A percentile compares a stretch with the other conserved stretches of the same genome.
phyloP scores from a whole-genome alignment of 2,888 invertebrate genomes.

The Ligdia adustata region DNA sequence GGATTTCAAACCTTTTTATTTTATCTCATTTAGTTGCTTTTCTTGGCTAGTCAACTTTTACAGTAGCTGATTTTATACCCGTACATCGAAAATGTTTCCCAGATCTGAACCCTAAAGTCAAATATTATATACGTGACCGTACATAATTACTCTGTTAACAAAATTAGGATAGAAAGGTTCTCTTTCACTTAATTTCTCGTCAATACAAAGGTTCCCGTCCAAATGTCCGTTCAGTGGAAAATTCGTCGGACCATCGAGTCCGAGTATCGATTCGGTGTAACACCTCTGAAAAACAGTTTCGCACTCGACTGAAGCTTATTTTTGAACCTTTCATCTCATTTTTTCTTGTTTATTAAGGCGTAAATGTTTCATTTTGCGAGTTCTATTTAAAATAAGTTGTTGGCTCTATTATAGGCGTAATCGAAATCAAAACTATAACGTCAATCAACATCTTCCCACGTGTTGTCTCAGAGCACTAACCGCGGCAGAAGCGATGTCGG shows the following conservation, averaged over 20 bases:
- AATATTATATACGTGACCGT: slow-evolving; percentile 55
- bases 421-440: slow-evolving; percentile 48
- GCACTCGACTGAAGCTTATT: slow-evolving; percentile 78
- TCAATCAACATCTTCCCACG: slow-evolving; percentile 66
- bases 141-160: slow-evolving; percentile 61
- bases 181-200: slow-evolving; percentile 75
- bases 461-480: slow-evolving; percentile 40
- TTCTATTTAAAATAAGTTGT: slow-evolving; percentile 5
- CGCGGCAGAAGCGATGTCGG: slow-evolving; percentile 49
- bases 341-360: slow-evolving; percentile 67
- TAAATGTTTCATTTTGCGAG: slow-evolving; percentile 52
- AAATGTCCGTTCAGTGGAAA: slow-evolving; percentile 80
- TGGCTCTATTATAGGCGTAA: neutral
- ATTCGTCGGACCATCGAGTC: slow-evolving; percentile 79
- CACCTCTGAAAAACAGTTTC: slow-evolving; percentile 81
- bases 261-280: slow-evolving; percentile 75
- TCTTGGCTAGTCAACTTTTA: too few relatives aligned
- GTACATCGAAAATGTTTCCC: slow-evolving; percentile 14
- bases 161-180: slow-evolving; percentile 73
- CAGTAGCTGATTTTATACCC: neutral
- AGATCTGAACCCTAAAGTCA: slow-evolving; percentile 33
- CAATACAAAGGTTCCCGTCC: slow-evolving; percentile 76
- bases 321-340: slow-evolving; percentile 78
- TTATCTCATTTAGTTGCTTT: slow-evolving; percentile 34
- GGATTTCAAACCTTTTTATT: slow-evolving; percentile 46